Evolutionary conservation across 2,113 vertebrate species (phyloP).

Genomic region (Mormoops blainvillei): DNA sequence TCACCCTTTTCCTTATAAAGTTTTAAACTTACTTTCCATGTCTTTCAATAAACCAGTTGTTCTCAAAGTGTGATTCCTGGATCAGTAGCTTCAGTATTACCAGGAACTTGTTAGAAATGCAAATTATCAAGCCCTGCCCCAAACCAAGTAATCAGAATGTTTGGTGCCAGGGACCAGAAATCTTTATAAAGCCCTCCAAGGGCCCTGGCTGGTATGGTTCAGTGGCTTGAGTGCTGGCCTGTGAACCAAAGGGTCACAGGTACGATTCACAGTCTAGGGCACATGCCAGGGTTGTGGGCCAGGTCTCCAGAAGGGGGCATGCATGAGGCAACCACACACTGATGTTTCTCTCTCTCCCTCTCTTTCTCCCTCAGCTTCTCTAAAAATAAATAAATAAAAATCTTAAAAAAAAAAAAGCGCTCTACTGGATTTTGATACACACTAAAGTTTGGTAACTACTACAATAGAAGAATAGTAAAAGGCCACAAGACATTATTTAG

Average conservation of each 20-base stretch:
- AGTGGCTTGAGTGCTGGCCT: no score
- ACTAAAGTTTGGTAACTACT: not conserved
- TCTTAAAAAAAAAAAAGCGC: constrained; percentile 32
- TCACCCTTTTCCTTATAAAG: not conserved
- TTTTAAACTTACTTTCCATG: not conserved
- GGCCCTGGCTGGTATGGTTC: no score
- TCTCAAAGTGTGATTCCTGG: not conserved
- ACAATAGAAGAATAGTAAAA: not conserved
- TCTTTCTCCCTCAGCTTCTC: no score
- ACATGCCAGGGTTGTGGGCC: no score
- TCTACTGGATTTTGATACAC: not conserved
- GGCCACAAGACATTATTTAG: not conserved
- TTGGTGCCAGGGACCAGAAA: not conserved
- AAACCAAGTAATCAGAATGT: not conserved
- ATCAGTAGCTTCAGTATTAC: not conserved
- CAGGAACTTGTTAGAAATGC: not conserved
- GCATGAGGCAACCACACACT: no score
- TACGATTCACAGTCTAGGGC: no score
- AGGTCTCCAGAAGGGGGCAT: no score
- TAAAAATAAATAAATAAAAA: no score
- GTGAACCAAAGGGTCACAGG: no score
- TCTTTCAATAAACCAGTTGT: not conserved
- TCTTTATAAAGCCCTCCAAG: not conserved
- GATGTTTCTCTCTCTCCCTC: no score
- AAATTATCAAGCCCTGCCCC: not conserved